Evolutionary conservation across 2,888 invertebrate species (phyloP).

Genomic region (Beris chalybata): DNA sequence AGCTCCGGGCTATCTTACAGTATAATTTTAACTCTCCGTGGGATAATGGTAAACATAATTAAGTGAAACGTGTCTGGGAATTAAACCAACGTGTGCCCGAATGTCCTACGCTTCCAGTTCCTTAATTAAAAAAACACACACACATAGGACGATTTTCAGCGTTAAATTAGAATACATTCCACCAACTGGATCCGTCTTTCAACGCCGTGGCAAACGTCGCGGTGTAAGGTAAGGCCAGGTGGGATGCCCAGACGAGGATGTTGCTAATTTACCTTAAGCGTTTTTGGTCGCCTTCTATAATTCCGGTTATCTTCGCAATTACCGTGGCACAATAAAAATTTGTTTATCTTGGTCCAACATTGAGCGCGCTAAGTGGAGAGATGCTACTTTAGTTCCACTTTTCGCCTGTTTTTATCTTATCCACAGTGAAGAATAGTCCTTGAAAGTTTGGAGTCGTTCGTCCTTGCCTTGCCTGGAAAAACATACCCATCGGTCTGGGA

Average conservation of each 20-base stretch:
- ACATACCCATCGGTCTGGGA: slow-evolving; percentile 1
- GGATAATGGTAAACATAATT: slow-evolving; percentile 23
- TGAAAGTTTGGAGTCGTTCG: slow-evolving; percentile 1
- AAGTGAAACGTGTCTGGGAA: slow-evolving; percentile 27
- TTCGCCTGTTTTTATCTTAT: slow-evolving; percentile 2
- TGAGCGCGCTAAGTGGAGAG: slow-evolving; percentile 6
- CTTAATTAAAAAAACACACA: slow-evolving; percentile 16
- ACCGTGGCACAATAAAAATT: slow-evolving; percentile 22
- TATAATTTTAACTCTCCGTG: slow-evolving; percentile 21
- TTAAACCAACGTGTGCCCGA: slow-evolving; percentile 6
- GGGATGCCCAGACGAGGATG: not conserved
- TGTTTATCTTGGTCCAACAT: slow-evolving; percentile 21
- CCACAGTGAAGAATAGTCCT: slow-evolving; percentile 1
- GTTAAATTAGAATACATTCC: too few relatives aligned
- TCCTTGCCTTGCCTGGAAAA: slow-evolving; percentile 3
- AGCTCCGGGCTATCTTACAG: not conserved
- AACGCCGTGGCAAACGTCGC: too few relatives aligned
- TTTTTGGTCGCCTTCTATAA: slow-evolving; percentile 5
- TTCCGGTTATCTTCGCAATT: slow-evolving; percentile 22
- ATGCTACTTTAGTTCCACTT: slow-evolving; percentile 16
- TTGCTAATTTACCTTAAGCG: slow-evolving; percentile 17
- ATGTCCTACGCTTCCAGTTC: not conserved
- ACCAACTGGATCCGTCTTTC: too few relatives aligned
- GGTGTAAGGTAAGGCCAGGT: not conserved
- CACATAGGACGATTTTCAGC: not conserved